Evolutionary conservation across 1,140 invertebrate species (phyloP).

Genomic region (Himalopsyche phryganea): DNA sequence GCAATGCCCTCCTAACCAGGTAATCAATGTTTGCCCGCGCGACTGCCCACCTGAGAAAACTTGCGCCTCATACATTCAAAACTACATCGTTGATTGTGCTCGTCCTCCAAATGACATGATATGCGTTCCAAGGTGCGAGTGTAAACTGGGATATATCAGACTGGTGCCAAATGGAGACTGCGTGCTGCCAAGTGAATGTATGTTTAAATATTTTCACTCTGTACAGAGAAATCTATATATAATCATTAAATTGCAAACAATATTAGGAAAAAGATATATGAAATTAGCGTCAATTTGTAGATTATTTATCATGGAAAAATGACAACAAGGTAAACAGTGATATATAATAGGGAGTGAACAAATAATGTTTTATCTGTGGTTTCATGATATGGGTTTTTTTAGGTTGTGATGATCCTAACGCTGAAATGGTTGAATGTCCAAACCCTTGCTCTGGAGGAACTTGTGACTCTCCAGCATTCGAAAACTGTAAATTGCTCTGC

Average conservation of each 20-base stretch:
- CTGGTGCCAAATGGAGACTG: neutral
- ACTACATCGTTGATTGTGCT: too few relatives aligned
- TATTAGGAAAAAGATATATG: too few relatives aligned
- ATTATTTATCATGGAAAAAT: too few relatives aligned
- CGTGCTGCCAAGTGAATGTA: slow-evolving; percentile 7
- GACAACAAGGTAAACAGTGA: too few relatives aligned
- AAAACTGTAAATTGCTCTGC: slow-evolving; percentile 10
- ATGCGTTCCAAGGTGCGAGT: slow-evolving; percentile 7
- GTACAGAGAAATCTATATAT: too few relatives aligned
- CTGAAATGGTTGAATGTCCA: slow-evolving; percentile 16
- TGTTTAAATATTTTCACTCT: neutral
- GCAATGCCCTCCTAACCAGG: neutral
- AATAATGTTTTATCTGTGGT: too few relatives aligned
- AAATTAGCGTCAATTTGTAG: too few relatives aligned
- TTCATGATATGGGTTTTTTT: too few relatives aligned
- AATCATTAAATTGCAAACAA: too few relatives aligned
- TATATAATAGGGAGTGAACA: too few relatives aligned
- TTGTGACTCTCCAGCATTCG: slow-evolving; percentile 9
- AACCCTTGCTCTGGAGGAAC: slow-evolving; percentile 26
- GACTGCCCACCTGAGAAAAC: neutral
- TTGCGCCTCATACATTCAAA: neutral
- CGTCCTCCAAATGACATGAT: neutral
- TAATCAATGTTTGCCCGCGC: neutral
- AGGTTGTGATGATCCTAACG: slow-evolving; percentile 22
- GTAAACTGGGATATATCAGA: neutral